These are phyloP conservation scores for Myotis pilosus DNA, from an alignment of 2,797 vertebrate species.

Conservation along the genomic window DNA sequence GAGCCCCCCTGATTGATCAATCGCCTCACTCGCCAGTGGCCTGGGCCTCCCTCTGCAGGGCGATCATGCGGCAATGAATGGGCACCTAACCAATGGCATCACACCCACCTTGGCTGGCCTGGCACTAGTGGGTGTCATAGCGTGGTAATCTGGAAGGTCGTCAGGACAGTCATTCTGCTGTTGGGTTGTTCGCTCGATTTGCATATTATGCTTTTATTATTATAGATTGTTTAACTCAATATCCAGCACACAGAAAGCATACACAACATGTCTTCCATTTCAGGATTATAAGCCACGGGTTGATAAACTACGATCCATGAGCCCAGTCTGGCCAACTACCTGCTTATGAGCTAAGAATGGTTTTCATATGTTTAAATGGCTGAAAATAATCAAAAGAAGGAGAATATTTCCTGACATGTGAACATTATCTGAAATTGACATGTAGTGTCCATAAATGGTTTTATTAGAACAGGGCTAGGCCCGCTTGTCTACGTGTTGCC, in stretches of 20 bases:
- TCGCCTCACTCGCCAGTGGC: accelerated
- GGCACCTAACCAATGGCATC: too few species aligned
- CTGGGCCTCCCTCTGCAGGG: too few species aligned
- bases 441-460: background rate
- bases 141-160: too few species aligned
- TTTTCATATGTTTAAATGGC: background rate
- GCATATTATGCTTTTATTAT: too few species aligned
- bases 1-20: too few species aligned
- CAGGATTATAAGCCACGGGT: background rate
- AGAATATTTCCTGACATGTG: background rate
- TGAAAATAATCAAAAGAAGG: conserved; percentile 3
- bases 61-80: too few species aligned
- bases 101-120: too few species aligned
- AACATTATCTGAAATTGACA: background rate
- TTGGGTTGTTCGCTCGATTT: too few species aligned
- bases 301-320: background rate
- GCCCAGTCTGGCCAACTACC: background rate
- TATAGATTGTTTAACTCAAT: background rate
- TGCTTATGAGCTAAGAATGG: background rate
- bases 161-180: too few species aligned
- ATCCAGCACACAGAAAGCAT: background rate
- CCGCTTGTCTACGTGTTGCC: background rate
- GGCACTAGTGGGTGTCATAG: too few species aligned
- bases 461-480: background rate
- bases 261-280: background rate